A percentile compares a stretch with the other conserved stretches of the same genome.
Evolutionary conservation across 2,113 vertebrate genomes (phyloP).

Genomic region (Notechis scutatus): DNA sequence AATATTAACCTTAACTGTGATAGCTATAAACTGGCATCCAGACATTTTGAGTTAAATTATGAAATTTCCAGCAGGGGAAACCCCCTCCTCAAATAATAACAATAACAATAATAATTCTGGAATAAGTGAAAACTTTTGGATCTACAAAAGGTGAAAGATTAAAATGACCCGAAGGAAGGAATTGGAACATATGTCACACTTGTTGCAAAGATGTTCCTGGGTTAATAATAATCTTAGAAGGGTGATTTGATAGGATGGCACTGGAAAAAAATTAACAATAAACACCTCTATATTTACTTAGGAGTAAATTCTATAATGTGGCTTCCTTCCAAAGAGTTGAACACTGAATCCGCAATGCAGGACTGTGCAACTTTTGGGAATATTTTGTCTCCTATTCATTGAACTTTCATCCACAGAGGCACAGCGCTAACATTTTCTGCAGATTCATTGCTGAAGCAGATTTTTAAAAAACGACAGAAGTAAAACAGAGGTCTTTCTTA

Average conservation of each 20-base stretch:
- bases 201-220: neutral
- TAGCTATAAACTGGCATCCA: too few relatives aligned
- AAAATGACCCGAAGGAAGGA: neutral
- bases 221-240: neutral
- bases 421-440: neutral
- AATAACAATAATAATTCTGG: neutral
- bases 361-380: neutral
- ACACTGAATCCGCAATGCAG: neutral
- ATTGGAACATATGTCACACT: neutral
- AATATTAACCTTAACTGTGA: too few relatives aligned
- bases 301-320: neutral
- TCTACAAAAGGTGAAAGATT: neutral
- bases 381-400: neutral
- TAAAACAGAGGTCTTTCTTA: neutral
- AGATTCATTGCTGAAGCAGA: neutral
- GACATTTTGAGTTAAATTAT: too few relatives aligned
- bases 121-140: too few relatives aligned
- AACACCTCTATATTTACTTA: neutral
- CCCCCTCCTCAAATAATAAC: too few relatives aligned
- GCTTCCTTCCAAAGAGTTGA: neutral
- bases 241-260: neutral
- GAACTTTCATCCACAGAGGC: neutral
- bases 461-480: too few relatives aligned
- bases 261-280: neutral
- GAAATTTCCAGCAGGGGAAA: too few relatives aligned